These are phyloP conservation scores for Archocentrus centrarchus DNA, from an alignment of 2,113 vertebrate species.

Conservation along the genomic window DNA sequence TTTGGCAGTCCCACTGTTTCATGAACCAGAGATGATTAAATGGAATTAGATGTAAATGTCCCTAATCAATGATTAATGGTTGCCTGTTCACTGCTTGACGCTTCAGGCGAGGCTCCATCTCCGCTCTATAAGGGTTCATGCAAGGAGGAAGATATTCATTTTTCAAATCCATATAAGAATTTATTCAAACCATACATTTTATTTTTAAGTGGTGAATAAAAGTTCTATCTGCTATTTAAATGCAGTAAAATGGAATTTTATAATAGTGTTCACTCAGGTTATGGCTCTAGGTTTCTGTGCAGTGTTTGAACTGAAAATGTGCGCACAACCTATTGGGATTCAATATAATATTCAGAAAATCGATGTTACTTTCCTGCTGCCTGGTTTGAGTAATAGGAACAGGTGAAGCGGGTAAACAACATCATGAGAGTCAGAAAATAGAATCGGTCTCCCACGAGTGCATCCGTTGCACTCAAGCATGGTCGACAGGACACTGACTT, in stretches of 20 bases:
- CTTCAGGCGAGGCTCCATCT: constrained; percentile 49
- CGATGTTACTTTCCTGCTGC: neutral
- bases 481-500: constrained; percentile 52
- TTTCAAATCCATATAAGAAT: constrained; percentile 47
- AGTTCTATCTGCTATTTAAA: constrained; percentile 10
- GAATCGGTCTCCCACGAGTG: constrained; percentile 27
- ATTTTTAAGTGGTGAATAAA: neutral
- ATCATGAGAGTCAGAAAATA: constrained; percentile 47
- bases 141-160: constrained; percentile 48
- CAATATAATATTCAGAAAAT: neutral
- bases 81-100: constrained; percentile 48
- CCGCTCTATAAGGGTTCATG: constrained; percentile 31
- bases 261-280: neutral
- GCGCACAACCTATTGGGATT: neutral
- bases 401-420: constrained; percentile 49
- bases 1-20: constrained; percentile 56
- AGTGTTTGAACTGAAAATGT: neutral
- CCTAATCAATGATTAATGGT: constrained; percentile 72
- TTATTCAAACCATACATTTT: constrained; percentile 45
- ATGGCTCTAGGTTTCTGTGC: neutral
- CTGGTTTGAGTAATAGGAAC: constrained; percentile 11
- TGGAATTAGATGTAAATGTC: constrained; percentile 64
- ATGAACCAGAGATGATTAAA: constrained; percentile 63
- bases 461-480: neutral
- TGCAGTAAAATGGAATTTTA: neutral